Conservation (phyloP, 2,113 vertebrate species). For the Scatophagus argus region DNA sequence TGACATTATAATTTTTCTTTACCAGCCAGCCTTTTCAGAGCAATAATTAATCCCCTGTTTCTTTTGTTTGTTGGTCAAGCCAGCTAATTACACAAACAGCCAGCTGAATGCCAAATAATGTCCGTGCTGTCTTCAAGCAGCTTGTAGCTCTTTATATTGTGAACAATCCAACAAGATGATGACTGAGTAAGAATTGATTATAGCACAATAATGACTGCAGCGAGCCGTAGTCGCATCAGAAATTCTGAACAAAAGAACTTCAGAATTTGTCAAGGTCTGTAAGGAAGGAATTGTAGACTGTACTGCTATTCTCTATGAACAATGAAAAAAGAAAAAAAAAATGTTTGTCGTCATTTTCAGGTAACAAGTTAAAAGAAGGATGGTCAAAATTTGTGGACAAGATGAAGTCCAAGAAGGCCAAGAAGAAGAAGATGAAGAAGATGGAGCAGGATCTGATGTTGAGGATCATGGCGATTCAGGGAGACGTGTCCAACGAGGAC, state of each 20-base stretch:
- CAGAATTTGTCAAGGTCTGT: slow-evolving; percentile 16
- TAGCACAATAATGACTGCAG: slow-evolving; percentile 23
- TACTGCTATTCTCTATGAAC: background rate
- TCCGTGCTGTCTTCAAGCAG: background rate
- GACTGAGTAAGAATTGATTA: slow-evolving; percentile 36
- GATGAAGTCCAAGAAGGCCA: slow-evolving; percentile 73
- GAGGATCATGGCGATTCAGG: slow-evolving; percentile 25
- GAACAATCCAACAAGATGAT: slow-evolving; percentile 31
- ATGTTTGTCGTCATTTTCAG: slow-evolving; percentile 46
- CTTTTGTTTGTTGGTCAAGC: slow-evolving; percentile 39
- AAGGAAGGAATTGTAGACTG: background rate
- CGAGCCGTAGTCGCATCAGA: background rate
- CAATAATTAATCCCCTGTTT: slow-evolving; percentile 39
- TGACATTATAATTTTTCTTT: slow-evolving; percentile 37
- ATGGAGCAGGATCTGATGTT: slow-evolving; percentile 53
- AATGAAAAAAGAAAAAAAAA: too few relatives aligned
- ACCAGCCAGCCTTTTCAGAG: slow-evolving; percentile 10
- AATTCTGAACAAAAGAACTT: background rate
- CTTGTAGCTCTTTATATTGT: slow-evolving; percentile 8
- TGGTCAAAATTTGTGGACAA: slow-evolving; percentile 75
- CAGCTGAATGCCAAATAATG: slow-evolving; percentile 38
- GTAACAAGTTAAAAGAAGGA: slow-evolving; percentile 72
- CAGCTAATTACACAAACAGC: slow-evolving; percentile 36
- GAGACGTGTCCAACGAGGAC: slow-evolving; percentile 21
- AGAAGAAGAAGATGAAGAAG: slow-evolving; percentile 74